These are phyloP conservation scores for Plecotus auritus DNA, from an alignment of 2,113 vertebrate genomes.

Conservation along the genomic window DNA sequence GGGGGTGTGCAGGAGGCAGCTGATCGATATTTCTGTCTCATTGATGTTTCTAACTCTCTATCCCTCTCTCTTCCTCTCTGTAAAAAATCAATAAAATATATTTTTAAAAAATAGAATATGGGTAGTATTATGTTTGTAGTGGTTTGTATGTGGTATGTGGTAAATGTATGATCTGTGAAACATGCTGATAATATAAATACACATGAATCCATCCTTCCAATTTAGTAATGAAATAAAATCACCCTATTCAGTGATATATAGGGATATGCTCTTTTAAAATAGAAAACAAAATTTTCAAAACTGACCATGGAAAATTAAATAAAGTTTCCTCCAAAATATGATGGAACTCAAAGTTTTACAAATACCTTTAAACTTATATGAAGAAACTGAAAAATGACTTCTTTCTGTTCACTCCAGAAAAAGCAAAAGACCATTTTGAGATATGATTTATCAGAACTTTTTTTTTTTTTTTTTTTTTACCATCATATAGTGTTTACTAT, in stretches of 20 bases:
- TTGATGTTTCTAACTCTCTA: no score
- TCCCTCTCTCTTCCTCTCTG: no score
- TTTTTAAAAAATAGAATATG: not conserved
- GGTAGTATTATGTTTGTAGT: not conserved
- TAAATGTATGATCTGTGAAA: not conserved
- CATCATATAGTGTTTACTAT: not conserved
- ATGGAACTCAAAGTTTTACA: not conserved
- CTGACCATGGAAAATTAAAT: not conserved
- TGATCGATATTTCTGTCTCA: no score
- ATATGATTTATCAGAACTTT: not conserved
- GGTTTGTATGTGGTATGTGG: not conserved
- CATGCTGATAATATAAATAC: not conserved
- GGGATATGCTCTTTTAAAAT: not conserved
- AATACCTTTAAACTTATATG: not conserved
- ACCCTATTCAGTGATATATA: not conserved
- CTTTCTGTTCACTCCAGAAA: not conserved
- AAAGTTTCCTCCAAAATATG: not conserved
- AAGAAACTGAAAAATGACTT: not conserved
- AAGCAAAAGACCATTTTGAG: not conserved
- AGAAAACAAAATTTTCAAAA: not conserved
- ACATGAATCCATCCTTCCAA: not conserved
- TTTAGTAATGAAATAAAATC: not conserved
- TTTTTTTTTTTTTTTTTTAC: not conserved
- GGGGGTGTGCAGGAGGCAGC: no score
- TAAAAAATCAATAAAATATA: no score